A percentile compares a stretch with the other conserved stretches of the same genome.
Conservation (phyloP, 2,113 vertebrate genomes). For the Piprites chloris region DNA sequence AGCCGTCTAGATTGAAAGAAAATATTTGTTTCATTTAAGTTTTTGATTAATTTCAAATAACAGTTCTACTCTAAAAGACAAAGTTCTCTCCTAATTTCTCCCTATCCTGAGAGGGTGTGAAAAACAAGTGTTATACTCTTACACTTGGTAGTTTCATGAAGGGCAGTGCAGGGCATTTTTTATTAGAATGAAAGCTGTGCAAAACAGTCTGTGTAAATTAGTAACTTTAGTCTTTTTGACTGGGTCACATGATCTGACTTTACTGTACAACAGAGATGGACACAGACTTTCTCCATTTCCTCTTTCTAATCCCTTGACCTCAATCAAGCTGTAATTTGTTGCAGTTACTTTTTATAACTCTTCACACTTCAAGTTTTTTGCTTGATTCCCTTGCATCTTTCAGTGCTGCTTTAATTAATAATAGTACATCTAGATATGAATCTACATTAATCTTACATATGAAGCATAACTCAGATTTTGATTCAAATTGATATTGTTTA, state of each 20-base stretch:
- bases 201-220: not conserved
- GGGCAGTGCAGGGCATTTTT: not conserved
- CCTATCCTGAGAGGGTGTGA: not conserved
- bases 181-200: not conserved
- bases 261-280: not conserved
- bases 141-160: not conserved
- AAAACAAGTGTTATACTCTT: not conserved
- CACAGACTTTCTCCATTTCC: not conserved
- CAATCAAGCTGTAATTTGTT: not conserved
- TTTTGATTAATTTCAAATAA: not conserved
- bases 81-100: not conserved
- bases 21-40: not conserved
- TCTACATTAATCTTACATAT: not conserved
- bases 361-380: not conserved
- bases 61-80: not conserved
- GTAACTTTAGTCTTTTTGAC: not conserved
- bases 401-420: not conserved
- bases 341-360: not conserved
- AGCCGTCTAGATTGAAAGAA: slow-evolving; percentile 81
- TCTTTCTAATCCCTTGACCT: not conserved
- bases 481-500: not conserved
- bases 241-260: not conserved
- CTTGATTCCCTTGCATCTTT: not conserved
- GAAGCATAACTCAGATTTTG: not conserved
- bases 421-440: not conserved